Percentiles rank a stretch among this genome's conserved stretches.
Conservation (phyloP, 2,888 invertebrate genomes). For the Drosophila helvetica region DNA sequence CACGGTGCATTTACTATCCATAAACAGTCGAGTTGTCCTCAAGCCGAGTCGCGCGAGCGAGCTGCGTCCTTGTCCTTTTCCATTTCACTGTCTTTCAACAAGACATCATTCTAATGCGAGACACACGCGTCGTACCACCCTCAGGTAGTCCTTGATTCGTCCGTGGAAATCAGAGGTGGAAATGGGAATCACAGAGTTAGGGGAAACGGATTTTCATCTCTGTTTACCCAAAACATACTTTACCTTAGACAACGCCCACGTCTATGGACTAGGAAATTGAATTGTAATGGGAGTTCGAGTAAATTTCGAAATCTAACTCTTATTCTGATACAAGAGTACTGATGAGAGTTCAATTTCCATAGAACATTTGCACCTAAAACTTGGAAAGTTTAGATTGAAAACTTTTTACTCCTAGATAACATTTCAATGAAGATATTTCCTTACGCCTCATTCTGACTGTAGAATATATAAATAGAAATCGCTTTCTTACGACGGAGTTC, state of each 20-base stretch:
- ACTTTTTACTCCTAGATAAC: neutral
- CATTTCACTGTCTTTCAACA: slow-evolving; percentile 53
- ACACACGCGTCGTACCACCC: slow-evolving; percentile 66
- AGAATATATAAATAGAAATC: no score
- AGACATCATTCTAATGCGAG: slow-evolving; percentile 76
- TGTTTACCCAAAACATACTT: slow-evolving; percentile 75
- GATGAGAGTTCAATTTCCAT: neutral
- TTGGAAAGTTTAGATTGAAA: neutral
- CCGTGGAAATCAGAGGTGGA: slow-evolving; percentile 39
- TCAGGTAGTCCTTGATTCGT: slow-evolving; percentile 69
- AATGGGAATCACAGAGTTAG: slow-evolving; percentile 20
- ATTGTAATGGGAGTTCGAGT: slow-evolving; percentile 17
- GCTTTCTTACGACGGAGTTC: no score
- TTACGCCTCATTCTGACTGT: no score
- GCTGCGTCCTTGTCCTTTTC: slow-evolving; percentile 20
- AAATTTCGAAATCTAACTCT: neutral
- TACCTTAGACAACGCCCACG: slow-evolving; percentile 54
- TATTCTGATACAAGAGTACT: neutral
- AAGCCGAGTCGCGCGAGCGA: slow-evolving; percentile 70
- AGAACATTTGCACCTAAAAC: neutral
- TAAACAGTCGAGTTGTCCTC: slow-evolving; percentile 56
- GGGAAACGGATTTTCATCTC: slow-evolving; percentile 44
- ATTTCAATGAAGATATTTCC: neutral
- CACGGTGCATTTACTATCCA: slow-evolving; percentile 79
- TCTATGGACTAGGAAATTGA: slow-evolving; percentile 5